These are phyloP conservation scores for Megalopta genalis DNA, from an alignment of 1,140 invertebrate genomes.

Conservation along the genomic window DNA sequence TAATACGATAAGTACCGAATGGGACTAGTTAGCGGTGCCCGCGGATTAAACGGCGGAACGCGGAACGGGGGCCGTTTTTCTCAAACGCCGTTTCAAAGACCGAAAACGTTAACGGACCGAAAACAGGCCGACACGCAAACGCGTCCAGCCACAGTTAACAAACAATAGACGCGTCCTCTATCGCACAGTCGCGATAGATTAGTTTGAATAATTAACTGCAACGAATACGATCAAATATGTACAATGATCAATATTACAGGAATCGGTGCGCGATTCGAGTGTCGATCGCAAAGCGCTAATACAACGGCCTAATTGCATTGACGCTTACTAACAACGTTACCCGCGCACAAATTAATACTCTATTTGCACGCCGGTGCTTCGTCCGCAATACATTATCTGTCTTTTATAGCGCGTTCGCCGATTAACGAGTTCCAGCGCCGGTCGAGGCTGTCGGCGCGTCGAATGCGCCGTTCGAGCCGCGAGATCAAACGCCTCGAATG, in stretches of 20 bases:
- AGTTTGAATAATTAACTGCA: conserved; percentile 39
- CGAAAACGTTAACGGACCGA: not conserved
- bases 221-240: conserved; percentile 32
- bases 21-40: not conserved
- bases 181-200: conserved; percentile 31
- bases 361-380: conserved; percentile 25
- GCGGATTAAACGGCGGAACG: not conserved
- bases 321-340: conserved; percentile 27
- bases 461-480: not conserved
- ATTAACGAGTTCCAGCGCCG: not conserved
- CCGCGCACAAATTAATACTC: conserved; percentile 34
- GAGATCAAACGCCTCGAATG: not conserved
- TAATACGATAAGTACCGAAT: not conserved
- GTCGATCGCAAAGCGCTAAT: conserved; percentile 13
- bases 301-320: conserved; percentile 38
- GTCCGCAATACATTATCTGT: conserved; percentile 9
- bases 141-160: not conserved
- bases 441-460: not conserved
- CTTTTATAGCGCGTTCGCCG: conserved; percentile 7
- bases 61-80: not conserved
- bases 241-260: conserved; percentile 33
- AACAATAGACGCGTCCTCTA: conserved; percentile 11
- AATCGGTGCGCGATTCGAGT: conserved; percentile 15
- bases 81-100: not conserved
- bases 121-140: conserved; percentile 18